These are phyloP conservation scores for Drosophila putrida DNA, from an alignment of 2,888 invertebrate genomes.

Conservation along the genomic window DNA sequence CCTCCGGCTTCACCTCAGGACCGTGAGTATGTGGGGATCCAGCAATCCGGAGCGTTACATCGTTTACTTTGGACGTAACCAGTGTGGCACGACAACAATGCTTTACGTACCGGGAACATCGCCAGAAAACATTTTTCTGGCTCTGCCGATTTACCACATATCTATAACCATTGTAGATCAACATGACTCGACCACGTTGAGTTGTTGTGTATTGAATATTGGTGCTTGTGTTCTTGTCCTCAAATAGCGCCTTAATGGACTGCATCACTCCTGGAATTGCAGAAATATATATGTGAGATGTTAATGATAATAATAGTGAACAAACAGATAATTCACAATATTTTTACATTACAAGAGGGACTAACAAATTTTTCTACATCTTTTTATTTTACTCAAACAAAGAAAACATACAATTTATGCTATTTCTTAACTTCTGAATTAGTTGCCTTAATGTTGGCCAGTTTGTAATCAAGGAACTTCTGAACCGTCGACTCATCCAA, in stretches of 20 bases:
- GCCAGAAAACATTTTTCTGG: constrained; percentile 85
- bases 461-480: constrained; percentile 79
- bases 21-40: constrained; percentile 84
- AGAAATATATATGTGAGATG: constrained; percentile 8
- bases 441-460: constrained; percentile 61
- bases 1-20: constrained; percentile 82
- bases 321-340: background rate
- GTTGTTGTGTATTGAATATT: constrained; percentile 85
- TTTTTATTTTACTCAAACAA: constrained; percentile 61
- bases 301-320: constrained; percentile 2
- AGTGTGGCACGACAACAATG: constrained; percentile 85
- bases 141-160: constrained; percentile 85
- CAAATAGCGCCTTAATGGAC: constrained; percentile 78
- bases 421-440: constrained; percentile 26
- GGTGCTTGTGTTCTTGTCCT: constrained; percentile 79
- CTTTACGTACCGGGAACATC: constrained; percentile 85
- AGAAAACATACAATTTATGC: constrained; percentile 48
- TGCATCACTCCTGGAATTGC: constrained; percentile 62
- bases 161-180: constrained; percentile 85
- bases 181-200: constrained; percentile 85
- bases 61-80: constrained; percentile 84
- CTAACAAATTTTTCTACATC: constrained; percentile 37
- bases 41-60: constrained; percentile 82
- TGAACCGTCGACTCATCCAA: constrained; percentile 73
- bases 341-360: constrained; percentile 11